phyloP scores from a whole-genome alignment of 2,797 vertebrate genomes.

The Anas acuta region DNA sequence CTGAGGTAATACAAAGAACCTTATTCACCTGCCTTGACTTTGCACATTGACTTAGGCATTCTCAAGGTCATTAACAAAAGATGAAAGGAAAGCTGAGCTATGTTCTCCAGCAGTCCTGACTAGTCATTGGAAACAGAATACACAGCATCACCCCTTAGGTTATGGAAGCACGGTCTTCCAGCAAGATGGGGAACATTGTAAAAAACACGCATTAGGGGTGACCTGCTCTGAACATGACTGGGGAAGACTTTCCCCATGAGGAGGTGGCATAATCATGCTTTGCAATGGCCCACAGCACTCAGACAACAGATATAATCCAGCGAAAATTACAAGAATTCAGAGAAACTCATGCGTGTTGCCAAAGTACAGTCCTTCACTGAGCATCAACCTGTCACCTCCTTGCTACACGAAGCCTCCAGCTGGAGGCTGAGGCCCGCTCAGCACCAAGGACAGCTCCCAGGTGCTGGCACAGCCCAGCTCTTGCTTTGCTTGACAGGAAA shows the following conservation, averaged over 20 bases:
- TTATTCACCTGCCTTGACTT: not conserved
- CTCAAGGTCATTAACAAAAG: not conserved
- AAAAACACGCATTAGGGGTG: not conserved
- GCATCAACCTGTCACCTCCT: not conserved
- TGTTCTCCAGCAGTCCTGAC: not conserved
- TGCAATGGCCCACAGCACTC: accelerated
- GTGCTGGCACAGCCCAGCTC: not conserved
- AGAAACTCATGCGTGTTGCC: accelerated
- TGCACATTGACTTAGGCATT: not conserved
- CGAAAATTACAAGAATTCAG: not conserved
- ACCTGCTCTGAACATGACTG: accelerated
- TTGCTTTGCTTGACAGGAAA: not conserved
- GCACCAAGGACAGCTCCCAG: not conserved
- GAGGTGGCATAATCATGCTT: not conserved
- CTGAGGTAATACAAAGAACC: not conserved
- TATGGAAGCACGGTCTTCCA: not conserved
- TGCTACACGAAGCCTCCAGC: accelerated
- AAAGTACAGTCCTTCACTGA: not conserved
- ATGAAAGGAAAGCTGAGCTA: not conserved
- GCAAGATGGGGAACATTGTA: not conserved
- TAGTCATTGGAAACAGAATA: not conserved
- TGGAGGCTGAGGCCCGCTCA: not conserved
- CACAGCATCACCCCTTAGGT: not conserved
- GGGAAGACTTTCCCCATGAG: not conserved
- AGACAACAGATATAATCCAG: not conserved